Evolutionary conservation across 2,888 invertebrate genomes (phyloP), one percentile per base, ranked within the genome.

Genomic region (Deilephila elpenor): DNA sequence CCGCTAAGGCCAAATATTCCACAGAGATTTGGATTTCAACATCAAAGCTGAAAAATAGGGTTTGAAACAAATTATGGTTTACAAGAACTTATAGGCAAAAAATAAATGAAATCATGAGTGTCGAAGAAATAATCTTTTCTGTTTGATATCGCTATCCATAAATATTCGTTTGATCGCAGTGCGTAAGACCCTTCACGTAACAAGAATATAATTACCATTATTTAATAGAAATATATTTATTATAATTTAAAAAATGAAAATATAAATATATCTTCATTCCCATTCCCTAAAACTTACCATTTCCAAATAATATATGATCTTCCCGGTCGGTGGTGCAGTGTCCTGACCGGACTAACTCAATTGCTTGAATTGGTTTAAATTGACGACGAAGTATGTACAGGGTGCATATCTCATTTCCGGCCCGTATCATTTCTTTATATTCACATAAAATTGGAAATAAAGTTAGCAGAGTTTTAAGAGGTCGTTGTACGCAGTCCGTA

Each of bases 311-410:
- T 59, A 67, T 59, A 37, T 17, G n/a, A 61, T 67, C 19, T 17
- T 73, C 59, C 64, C 37, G 75, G 64, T 70, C 44, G 74, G 71
- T 75, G 56, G 77, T 74, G 76, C 77, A 79, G 53, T 80, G 83
- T 78, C 82, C 82, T 78, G 79, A 74, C 71, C 74, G 75, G 77
- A 71, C 80, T 79, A 80, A 82, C 86, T 90, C 92, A 93, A 94
- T 93, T 94, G 92, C 83, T 86, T 91, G 84, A 93, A 93, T 93
- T 93, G 90, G 83, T 80, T 89, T 86, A 82, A 93, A 91, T 93
- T 90, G 90, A 86, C 86, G 82, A 84, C 79, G 83, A 83, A 83
- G 53, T 14, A n/a, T 37, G 71, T 64, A 73, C 71, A 73, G 71
- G 73, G 19, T 73, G 73, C 19, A 56, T 56, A 56, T 56, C n/a